A percentile compares a stretch with the other conserved stretches of the same genome.
phyloP scores from a whole-genome alignment of 2,888 invertebrate genomes.

The Tillus elongatus region DNA sequence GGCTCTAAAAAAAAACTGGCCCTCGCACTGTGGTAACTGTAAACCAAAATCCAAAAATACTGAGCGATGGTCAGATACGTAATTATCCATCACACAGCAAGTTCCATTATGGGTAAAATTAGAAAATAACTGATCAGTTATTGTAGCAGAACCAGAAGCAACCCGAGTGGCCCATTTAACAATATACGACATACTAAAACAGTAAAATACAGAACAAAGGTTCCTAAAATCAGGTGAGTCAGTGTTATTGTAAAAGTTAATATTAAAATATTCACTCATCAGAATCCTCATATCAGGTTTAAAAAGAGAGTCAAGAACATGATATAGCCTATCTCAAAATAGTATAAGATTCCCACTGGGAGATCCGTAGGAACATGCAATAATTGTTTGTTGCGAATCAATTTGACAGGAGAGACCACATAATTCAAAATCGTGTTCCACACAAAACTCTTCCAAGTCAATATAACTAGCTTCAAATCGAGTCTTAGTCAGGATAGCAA shows the following conservation, averaged over 20 bases:
- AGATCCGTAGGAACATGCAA: background rate
- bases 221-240: background rate
- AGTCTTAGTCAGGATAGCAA: background rate
- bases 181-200: slow-evolving; percentile 1
- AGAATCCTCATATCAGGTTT: background rate
- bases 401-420: background rate
- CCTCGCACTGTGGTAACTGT: too few species aligned
- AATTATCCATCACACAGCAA: background rate
- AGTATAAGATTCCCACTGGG: background rate
- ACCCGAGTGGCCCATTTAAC: background rate
- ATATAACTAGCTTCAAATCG: background rate
- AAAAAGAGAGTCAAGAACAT: background rate
- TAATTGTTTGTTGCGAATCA: too few species aligned
- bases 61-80: background rate
- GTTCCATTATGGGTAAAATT: background rate
- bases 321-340: background rate
- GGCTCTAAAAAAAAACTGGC: background rate
- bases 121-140: background rate
- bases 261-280: background rate
- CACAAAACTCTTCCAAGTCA: background rate
- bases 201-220: background rate
- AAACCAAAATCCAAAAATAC: background rate
- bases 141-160: background rate
- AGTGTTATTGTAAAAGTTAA: background rate
- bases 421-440: background rate